Conservation (phyloP, 2,797 vertebrate species). For the Caiman crocodilus region DNA sequence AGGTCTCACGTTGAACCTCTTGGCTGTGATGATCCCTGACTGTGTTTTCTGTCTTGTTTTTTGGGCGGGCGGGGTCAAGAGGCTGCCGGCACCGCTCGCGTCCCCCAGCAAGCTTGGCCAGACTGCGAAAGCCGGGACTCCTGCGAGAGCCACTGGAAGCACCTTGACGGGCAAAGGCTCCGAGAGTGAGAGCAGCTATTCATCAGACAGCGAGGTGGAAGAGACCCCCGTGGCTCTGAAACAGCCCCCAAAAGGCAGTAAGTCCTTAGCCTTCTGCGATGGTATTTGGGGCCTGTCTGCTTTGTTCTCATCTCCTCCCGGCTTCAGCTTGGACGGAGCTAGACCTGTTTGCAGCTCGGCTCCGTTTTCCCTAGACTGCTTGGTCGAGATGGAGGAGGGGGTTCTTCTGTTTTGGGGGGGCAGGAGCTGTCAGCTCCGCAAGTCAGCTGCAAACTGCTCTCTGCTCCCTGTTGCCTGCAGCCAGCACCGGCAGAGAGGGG, state of each 20-base stretch:
- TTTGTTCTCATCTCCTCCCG: neutral
- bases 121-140: constrained; percentile 58
- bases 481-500: neutral
- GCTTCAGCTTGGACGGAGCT: neutral
- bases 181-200: constrained; percentile 62
- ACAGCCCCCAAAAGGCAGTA: constrained; percentile 38
- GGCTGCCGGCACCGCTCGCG: constrained; percentile 70
- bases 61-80: constrained; percentile 53
- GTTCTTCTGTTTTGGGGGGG: neutral
- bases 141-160: constrained; percentile 56
- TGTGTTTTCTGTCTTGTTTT: constrained; percentile 71
- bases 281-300: neutral
- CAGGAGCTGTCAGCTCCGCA: neutral
- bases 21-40: constrained; percentile 17
- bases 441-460: neutral
- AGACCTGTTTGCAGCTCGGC: neutral
- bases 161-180: constrained; percentile 68
- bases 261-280: neutral
- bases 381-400: neutral
- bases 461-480: neutral
- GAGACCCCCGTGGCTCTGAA: constrained; percentile 40
- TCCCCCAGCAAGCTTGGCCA: constrained; percentile 61
- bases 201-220: constrained; percentile 76
- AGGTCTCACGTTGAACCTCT: neutral
- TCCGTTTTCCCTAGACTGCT: neutral